These are phyloP conservation scores for Formica aserva DNA, from an alignment of 2,888 invertebrate species.

Conservation along the genomic window DNA sequence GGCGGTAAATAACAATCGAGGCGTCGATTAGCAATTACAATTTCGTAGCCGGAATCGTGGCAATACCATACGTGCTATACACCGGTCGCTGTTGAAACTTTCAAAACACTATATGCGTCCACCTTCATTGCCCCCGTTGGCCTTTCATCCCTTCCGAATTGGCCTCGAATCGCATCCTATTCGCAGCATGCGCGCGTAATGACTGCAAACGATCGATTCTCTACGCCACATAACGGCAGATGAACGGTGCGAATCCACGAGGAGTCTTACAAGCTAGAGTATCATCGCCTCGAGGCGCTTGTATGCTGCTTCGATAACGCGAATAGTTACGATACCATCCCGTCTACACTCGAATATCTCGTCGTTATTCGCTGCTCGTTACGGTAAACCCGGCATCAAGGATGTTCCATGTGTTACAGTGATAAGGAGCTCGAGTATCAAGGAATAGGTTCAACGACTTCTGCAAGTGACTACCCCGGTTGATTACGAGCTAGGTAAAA, in stretches of 20 bases:
- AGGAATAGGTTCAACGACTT: slow-evolving; percentile 43
- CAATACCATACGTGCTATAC: slow-evolving; percentile 35
- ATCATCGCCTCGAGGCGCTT: slow-evolving; percentile 33
- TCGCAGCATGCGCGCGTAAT: slow-evolving; percentile 62
- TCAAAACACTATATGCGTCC: slow-evolving; percentile 58
- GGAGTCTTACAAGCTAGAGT: slow-evolving; percentile 21
- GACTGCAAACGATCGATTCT: slow-evolving; percentile 61
- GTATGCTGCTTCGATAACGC: slow-evolving; percentile 25
- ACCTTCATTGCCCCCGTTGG: background rate
- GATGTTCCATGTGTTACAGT: slow-evolving; percentile 13
- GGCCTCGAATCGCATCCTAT: slow-evolving; percentile 42
- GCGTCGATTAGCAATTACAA: slow-evolving; percentile 74
- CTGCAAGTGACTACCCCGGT: slow-evolving; percentile 22
- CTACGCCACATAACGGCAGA: slow-evolving; percentile 51
- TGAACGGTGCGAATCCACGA: slow-evolving; percentile 35
- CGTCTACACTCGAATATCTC: background rate
- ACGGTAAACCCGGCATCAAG: background rate
- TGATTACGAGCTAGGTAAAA: slow-evolving; percentile 51
- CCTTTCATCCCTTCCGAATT: slow-evolving; percentile 21
- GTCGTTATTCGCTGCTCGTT: slow-evolving; percentile 37
- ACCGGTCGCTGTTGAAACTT: slow-evolving; percentile 63
- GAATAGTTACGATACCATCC: background rate
- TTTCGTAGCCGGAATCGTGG: slow-evolving; percentile 42
- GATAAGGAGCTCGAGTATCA: slow-evolving; percentile 34
- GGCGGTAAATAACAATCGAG: slow-evolving; percentile 61